Evolutionary conservation across 2,797 vertebrate species (phyloP).

Genomic region (Syngnathus acus): DNA sequence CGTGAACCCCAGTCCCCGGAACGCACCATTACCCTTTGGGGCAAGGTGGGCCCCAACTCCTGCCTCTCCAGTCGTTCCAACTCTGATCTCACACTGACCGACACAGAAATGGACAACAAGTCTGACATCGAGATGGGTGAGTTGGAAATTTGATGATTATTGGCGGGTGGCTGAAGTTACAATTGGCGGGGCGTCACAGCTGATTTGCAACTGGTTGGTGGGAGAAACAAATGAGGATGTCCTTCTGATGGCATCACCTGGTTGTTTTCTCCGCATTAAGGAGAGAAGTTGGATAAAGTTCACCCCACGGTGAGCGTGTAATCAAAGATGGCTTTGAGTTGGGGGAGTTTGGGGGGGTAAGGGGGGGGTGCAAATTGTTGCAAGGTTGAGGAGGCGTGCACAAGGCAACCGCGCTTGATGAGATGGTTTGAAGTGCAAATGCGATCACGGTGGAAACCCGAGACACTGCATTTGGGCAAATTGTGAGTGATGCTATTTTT

Average conservation of each 20-base stretch:
- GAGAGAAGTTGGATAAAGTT: constrained; percentile 68
- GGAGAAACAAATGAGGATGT: constrained; percentile 57
- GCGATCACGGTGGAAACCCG: constrained; percentile 74
- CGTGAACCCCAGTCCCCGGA: constrained; percentile 91
- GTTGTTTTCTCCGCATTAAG: constrained; percentile 53
- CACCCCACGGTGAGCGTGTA: constrained; percentile 64
- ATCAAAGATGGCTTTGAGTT: constrained; percentile 82
- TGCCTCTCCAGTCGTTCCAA: constrained; percentile 96
- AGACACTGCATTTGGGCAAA: constrained; percentile 49
- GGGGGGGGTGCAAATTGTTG: constrained; percentile 64
- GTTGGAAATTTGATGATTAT: constrained; percentile 48
- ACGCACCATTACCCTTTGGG: constrained; percentile 92
- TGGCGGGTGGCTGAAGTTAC: constrained; percentile 12
- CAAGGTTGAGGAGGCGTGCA: constrained; percentile 71
- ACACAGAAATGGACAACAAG: constrained; percentile 97
- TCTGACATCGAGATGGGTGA: constrained; percentile 95
- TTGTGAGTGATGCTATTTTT: constrained; percentile 9
- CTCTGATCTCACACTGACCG: constrained; percentile 94
- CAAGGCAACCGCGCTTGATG: constrained; percentile 70
- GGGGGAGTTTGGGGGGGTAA: constrained; percentile 62
- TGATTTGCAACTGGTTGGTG: constrained; percentile 56
- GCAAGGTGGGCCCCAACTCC: constrained; percentile 86
- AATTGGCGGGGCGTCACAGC: constrained; percentile 33
- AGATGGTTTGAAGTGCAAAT: constrained; percentile 85
- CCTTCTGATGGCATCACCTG: constrained; percentile 66